Conservation (phyloP, 2,113 vertebrate species). For the Bubo blakistoni region DNA sequence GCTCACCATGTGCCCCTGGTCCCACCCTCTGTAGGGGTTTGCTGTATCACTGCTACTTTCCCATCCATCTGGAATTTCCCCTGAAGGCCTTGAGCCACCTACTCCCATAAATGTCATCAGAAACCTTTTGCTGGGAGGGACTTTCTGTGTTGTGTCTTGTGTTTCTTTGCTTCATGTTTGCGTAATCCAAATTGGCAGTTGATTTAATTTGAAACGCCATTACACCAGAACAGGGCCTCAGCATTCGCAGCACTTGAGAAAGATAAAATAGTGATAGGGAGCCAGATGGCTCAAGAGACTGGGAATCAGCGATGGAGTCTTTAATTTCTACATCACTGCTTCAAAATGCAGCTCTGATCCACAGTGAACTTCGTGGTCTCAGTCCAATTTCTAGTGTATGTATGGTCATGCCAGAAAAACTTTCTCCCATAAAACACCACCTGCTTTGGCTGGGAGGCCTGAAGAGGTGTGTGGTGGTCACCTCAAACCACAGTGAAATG, state of each 20-base stretch:
- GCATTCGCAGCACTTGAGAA: background rate
- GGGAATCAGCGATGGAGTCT: background rate
- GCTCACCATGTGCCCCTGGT: background rate
- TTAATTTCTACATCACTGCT: background rate
- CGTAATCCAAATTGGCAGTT: background rate
- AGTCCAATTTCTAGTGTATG: background rate
- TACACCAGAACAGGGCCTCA: background rate
- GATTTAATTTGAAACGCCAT: background rate
- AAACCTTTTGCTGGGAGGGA: background rate
- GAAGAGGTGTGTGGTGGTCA: background rate
- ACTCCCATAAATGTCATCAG: slow-evolving; percentile 3
- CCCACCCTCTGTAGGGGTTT: background rate
- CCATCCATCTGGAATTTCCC: slow-evolving; percentile 50
- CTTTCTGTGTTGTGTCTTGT: background rate
- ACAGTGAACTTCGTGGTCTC: background rate
- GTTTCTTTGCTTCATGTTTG: background rate
- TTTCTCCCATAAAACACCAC: background rate
- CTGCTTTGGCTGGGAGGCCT: background rate
- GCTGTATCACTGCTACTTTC: slow-evolving; percentile 2
- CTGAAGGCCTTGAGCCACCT: slow-evolving; percentile 1
- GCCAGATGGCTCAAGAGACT: slow-evolving; percentile 13
- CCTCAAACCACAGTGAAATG: background rate
- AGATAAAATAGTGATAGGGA: background rate
- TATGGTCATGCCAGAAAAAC: background rate
- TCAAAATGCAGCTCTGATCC: background rate